Conservation (phyloP, 2,797 vertebrate species). For the Myotis pilosus region DNA sequence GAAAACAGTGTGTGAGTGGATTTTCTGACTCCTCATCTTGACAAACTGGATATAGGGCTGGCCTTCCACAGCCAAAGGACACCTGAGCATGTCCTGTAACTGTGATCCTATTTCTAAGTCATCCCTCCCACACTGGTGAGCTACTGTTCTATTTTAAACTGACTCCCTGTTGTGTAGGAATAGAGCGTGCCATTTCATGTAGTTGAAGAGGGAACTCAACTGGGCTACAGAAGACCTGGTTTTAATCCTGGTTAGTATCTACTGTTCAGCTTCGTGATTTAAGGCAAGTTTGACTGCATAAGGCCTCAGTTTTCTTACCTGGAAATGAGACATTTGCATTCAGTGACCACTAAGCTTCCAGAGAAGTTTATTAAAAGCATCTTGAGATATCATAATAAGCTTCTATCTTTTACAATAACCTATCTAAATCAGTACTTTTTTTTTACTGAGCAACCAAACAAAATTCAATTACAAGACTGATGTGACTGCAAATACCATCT, state of each 20-base stretch:
- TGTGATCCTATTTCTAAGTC: not conserved
- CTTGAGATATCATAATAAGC: not conserved
- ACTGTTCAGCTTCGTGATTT: not conserved
- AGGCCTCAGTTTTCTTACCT: not conserved
- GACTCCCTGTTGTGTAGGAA: not conserved
- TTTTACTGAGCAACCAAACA: not conserved
- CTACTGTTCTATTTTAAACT: not conserved
- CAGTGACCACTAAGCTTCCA: not conserved
- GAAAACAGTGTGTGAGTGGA: not conserved
- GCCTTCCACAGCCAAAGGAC: not conserved
- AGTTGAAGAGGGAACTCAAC: not conserved
- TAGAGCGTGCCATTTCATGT: not conserved
- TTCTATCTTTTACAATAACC: not conserved
- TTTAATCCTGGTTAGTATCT: not conserved
- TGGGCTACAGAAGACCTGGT: not conserved
- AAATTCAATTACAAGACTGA: not conserved
- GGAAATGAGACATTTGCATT: not conserved
- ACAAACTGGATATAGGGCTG: not conserved
- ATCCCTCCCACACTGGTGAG: not conserved
- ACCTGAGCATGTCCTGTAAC: not conserved
- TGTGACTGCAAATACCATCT: not conserved
- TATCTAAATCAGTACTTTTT: not conserved
- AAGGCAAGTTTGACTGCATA: not conserved
- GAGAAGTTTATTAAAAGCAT: not conserved
- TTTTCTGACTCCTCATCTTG: not conserved